Evolutionary conservation across 1,140 invertebrate species (phyloP), one percentile per base, ranked within the genome.

Genomic region (Papilio xuthus): DNA sequence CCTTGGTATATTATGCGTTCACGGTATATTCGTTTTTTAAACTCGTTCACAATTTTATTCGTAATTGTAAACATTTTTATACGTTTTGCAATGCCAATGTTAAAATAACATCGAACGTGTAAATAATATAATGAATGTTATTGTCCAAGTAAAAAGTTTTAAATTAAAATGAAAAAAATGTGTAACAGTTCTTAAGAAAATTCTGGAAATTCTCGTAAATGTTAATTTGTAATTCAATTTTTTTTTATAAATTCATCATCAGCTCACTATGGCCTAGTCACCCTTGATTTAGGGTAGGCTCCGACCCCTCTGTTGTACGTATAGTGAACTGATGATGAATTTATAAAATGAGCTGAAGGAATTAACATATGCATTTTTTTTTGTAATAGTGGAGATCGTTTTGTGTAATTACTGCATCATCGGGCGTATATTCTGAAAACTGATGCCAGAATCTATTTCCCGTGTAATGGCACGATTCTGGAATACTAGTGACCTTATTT

Each of bases 401-500:
- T 72, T 6, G 20, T 20, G 71, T 73, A 73, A 47, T 73, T 73
- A 50, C 71, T 13, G n/a, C 10, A 20, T 44, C 18, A 73, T 42
- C 23, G 2, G 37, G n/a, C 37, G 15, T 42, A 26, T 23, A 23
- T 47, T 47, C 42, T 47, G 42, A 37, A 73, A 73, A 50, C 71
- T 73, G 71, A 47, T 73, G 71, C 71, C 42, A 73, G 71, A 50
- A 73, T 73, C 71, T 73, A 73, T 73, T 73, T 50, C 71, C 37
- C n/a, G 20, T 44, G 41, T 73, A 73, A 73, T 26, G 42, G 71
- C 10, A 47, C 71, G 41, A 23, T 42, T 26, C 71, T 73, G 47
- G 71, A 73, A 73, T 73, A 73, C 71, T 73, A 73, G 71, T 47
- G 71, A 73, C 71, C 71, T 73, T 73, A 73, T 73, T 73, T 73